These are phyloP conservation scores for Cosmia pyralina DNA, from an alignment of 2,888 invertebrate genomes.

Conservation along the genomic window DNA sequence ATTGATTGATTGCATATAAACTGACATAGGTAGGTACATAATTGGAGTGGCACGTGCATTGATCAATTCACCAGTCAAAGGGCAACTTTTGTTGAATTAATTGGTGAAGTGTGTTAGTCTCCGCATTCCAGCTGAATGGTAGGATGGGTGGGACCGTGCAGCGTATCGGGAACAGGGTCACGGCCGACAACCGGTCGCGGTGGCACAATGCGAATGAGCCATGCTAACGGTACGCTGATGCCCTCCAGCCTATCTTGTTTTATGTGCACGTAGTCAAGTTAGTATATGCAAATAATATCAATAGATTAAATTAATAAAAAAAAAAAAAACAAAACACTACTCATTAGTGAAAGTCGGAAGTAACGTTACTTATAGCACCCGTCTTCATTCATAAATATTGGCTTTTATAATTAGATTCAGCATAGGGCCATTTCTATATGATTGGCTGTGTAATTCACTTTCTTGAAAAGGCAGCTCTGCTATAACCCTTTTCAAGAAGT, in stretches of 20 bases:
- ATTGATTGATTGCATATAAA: too few relatives aligned
- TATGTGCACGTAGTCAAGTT: slow-evolving; percentile 39
- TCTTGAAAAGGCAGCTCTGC: too few relatives aligned
- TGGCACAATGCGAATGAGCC: slow-evolving; percentile 79
- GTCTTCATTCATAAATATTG: slow-evolving; percentile 1
- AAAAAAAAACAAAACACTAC: not conserved
- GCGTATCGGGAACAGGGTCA: slow-evolving; percentile 86
- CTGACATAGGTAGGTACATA: slow-evolving; percentile 12
- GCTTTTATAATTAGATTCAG: not conserved
- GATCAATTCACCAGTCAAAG: slow-evolving; percentile 40
- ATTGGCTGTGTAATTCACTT: too few relatives aligned
- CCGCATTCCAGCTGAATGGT: slow-evolving; percentile 82
- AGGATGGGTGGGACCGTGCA: slow-evolving; percentile 78
- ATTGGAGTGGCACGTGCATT: slow-evolving; percentile 49
- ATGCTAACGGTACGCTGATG: slow-evolving; percentile 75
- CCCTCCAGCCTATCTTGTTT: slow-evolving; percentile 66
- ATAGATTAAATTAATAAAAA: not conserved
- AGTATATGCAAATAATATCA: slow-evolving; percentile 37
- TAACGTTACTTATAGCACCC: not conserved
- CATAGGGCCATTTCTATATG: too few relatives aligned
- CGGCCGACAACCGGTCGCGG: slow-evolving; percentile 84
- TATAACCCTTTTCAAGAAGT: too few relatives aligned
- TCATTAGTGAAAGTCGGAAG: slow-evolving; percentile 2
- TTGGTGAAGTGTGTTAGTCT: slow-evolving; percentile 77
- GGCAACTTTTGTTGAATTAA: slow-evolving; percentile 46